Evolutionary conservation across 2,113 vertebrate species (phyloP).

Genomic region (Ancistrus triradiatus): DNA sequence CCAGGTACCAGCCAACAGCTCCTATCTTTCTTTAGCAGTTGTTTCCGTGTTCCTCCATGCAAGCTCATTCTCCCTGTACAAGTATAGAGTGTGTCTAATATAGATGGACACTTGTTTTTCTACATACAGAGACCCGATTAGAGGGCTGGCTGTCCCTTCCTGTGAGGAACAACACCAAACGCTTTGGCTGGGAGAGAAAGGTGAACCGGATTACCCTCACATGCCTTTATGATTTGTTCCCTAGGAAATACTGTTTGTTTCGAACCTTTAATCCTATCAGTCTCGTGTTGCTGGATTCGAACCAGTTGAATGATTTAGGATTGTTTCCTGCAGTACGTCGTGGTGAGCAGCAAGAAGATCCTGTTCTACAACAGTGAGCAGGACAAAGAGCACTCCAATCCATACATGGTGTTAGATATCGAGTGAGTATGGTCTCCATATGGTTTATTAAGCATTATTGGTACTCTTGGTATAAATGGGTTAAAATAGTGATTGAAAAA

Average conservation of each 20-base stretch:
- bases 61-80: too few relatives aligned
- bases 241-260: not conserved
- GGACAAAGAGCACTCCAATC: constrained; percentile 94
- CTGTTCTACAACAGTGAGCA: constrained; percentile 97
- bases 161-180: constrained; percentile 96
- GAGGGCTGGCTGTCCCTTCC: constrained; percentile 97
- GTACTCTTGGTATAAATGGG: too few relatives aligned
- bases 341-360: constrained; percentile 99
- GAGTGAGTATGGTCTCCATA: constrained; percentile 78
- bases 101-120: too few relatives aligned
- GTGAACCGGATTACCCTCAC: constrained; percentile 52
- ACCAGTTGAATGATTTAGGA: too few relatives aligned
- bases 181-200: constrained; percentile 96
- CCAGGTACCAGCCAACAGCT: too few relatives aligned
- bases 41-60: too few relatives aligned
- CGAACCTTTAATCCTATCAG: not conserved
- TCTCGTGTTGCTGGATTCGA: too few relatives aligned
- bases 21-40: too few relatives aligned
- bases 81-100: too few relatives aligned
- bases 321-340: constrained; percentile 79
- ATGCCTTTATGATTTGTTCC: not conserved
- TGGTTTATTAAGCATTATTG: too few relatives aligned
- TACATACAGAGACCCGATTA: constrained; percentile 84
- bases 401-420: constrained; percentile 97
- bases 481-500: too few relatives aligned